These are phyloP conservation scores for Esperia sulphurella DNA, from an alignment of 2,888 invertebrate species.

Conservation along the genomic window DNA sequence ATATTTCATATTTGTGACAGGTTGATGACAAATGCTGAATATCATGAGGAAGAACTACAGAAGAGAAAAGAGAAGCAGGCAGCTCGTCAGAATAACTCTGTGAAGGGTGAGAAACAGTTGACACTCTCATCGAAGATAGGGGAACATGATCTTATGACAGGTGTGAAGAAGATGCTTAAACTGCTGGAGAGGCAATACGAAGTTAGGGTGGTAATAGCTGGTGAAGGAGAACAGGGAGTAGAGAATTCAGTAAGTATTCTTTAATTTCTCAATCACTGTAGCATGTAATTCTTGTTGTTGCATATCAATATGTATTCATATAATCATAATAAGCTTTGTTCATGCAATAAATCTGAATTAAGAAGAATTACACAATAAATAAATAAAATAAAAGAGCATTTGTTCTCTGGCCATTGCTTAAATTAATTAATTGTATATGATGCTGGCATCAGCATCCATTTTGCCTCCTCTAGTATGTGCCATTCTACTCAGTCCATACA, in stretches of 20 bases:
- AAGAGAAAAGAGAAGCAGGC: conserved; percentile 71
- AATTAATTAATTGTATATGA: too few relatives aligned
- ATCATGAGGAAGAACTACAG: conserved; percentile 80
- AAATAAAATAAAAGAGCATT: too few relatives aligned
- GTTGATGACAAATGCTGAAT: conserved; percentile 83
- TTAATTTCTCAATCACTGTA: too few relatives aligned
- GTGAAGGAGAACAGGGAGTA: conserved; percentile 56
- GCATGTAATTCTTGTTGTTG: too few relatives aligned
- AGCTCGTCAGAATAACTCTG: conserved; percentile 46
- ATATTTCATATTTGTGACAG: conserved; percentile 35
- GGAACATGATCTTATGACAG: conserved; percentile 82
- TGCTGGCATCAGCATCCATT: too few relatives aligned
- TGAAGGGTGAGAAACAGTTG: conserved; percentile 82
- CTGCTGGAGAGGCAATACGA: conserved; percentile 83
- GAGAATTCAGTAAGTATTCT: conserved; percentile 38
- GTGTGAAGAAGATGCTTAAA: conserved; percentile 82
- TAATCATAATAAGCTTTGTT: neutral
- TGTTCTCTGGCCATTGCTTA: too few relatives aligned
- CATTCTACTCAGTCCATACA: too few relatives aligned
- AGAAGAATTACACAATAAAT: too few relatives aligned
- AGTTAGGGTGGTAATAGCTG: conserved; percentile 79
- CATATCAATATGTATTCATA: too few relatives aligned
- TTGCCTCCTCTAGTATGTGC: too few relatives aligned
- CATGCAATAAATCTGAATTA: too few relatives aligned
- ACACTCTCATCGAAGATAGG: conserved; percentile 81